Evolutionary conservation across 2,113 vertebrate genomes (phyloP).

Genomic region (Serranochromis macrocephalus): DNA sequence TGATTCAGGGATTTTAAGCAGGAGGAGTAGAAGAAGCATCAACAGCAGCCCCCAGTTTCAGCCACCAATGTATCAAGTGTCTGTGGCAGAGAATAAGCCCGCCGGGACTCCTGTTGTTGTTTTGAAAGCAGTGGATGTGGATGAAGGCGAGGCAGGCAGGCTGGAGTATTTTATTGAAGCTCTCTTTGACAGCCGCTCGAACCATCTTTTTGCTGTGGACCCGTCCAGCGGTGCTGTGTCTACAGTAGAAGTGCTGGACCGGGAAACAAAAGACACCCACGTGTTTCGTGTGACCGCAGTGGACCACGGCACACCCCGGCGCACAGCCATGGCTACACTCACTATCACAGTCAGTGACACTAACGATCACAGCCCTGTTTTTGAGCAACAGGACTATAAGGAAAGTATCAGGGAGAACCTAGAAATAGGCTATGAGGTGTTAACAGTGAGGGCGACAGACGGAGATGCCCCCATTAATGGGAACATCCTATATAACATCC

Average conservation of each 20-base stretch:
- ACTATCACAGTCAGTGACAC: slow-evolving; percentile 83
- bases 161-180: slow-evolving; percentile 87
- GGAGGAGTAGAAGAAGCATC: slow-evolving; percentile 71
- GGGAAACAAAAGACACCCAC: slow-evolving; percentile 90
- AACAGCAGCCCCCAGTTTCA: slow-evolving; percentile 89
- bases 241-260: slow-evolving; percentile 80
- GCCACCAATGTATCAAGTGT: slow-evolving; percentile 89
- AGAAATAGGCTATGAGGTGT: slow-evolving; percentile 92
- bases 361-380: slow-evolving; percentile 86
- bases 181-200: slow-evolving; percentile 91
- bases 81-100: slow-evolving; percentile 83
- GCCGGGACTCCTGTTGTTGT: slow-evolving; percentile 77
- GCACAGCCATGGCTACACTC: slow-evolving; percentile 88
- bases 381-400: slow-evolving; percentile 89
- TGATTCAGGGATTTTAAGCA: slow-evolving; percentile 48
- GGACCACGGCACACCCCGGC: slow-evolving; percentile 78
- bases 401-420: slow-evolving; percentile 93
- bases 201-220: slow-evolving; percentile 77
- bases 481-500: slow-evolving; percentile 86
- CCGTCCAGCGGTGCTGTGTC: slow-evolving; percentile 70
- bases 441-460: slow-evolving; percentile 89
- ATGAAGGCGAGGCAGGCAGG: slow-evolving; percentile 81
- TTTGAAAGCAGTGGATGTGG: slow-evolving; percentile 79
- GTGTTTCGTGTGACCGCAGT: slow-evolving; percentile 84
- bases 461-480: slow-evolving; percentile 85